phyloP scores from a whole-genome alignment of 2,888 invertebrate species.

The Eupeodes latifasciatus region DNA sequence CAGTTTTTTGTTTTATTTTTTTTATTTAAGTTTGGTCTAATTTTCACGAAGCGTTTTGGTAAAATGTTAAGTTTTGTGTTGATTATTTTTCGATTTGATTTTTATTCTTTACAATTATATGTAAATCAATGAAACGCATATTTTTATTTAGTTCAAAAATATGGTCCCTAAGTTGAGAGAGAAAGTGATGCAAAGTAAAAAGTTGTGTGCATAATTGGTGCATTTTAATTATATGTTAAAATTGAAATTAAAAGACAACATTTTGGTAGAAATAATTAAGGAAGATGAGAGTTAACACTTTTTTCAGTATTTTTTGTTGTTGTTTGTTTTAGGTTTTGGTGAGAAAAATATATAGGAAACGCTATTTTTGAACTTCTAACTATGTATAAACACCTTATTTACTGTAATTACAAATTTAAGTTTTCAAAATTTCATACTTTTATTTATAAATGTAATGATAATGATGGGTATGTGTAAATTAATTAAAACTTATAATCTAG shows the following conservation, averaged over 20 bases:
- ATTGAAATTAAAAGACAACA: conserved; percentile 27
- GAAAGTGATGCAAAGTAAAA: conserved; percentile 35
- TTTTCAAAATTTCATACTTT: conserved; percentile 11
- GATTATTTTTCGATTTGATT: not conserved
- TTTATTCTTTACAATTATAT: conserved; percentile 30
- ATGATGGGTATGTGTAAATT: conserved; percentile 76
- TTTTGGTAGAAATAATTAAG: conserved; percentile 7
- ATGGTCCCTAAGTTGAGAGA: conserved; percentile 74
- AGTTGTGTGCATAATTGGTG: conserved; percentile 64
- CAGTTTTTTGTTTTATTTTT: not conserved
- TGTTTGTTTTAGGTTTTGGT: conserved; percentile 19
- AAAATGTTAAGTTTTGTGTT: not conserved
- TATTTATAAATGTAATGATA: conserved; percentile 49
- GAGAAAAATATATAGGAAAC: conserved; percentile 56
- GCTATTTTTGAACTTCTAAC: conserved; percentile 46
- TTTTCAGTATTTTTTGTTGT: conserved; percentile 7
- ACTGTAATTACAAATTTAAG: conserved; percentile 51
- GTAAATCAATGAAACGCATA: conserved; percentile 68
- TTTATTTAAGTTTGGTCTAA: conserved; percentile 27
- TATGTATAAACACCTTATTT: not conserved
- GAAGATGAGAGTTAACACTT: conserved; percentile 6
- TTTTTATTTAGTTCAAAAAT: conserved; percentile 63
- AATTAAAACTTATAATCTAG: conserved; percentile 52
- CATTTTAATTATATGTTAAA: conserved; percentile 24
- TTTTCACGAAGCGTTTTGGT: conserved; percentile 19